A percentile compares a stretch with the other conserved stretches of the same genome.
These are phyloP conservation scores for Anneissia japonica DNA, from an alignment of 35 echinoderm and acorn worm genomes.

Conservation along the genomic window DNA sequence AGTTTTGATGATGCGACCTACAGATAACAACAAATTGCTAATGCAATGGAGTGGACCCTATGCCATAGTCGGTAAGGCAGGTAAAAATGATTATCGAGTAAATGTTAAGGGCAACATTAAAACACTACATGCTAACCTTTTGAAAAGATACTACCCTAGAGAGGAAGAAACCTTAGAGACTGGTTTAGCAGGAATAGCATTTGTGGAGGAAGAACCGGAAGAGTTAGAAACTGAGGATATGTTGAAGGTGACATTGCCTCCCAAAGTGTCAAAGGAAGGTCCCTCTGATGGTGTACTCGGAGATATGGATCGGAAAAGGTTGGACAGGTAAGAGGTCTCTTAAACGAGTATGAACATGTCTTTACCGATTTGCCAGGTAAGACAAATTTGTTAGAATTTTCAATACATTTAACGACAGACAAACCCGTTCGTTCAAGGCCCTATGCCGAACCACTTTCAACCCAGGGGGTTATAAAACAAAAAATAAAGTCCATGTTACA, in stretches of 20 bases:
- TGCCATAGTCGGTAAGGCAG: not conserved
- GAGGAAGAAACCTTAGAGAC: not conserved
- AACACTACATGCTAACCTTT: constrained; percentile 28
- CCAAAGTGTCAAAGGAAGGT: not conserved
- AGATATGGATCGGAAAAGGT: too few relatives aligned
- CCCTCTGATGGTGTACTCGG: not conserved
- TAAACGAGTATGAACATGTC: constrained; percentile 11
- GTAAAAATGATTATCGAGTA: not conserved
- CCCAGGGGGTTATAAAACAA: not conserved
- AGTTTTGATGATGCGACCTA: constrained; percentile 7
- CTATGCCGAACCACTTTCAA: not conserved
- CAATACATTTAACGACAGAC: constrained; percentile 13
- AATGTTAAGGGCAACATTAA: not conserved
- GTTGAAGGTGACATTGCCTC: not conserved
- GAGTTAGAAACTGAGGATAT: not conserved
- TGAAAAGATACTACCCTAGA: constrained; percentile 5
- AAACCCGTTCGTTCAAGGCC: constrained; percentile 8
- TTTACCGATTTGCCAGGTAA: constrained; percentile 39
- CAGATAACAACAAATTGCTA: constrained; percentile 27
- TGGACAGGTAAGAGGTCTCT: not conserved
- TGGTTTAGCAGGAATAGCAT: not conserved
- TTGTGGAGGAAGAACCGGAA: not conserved
- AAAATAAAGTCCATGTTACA: not conserved
- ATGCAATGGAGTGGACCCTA: constrained; percentile 33
- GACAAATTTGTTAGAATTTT: constrained; percentile 6